Evolutionary conservation across 23 tunicate species (phyloP), one percentile per base, ranked within the genome.

Genomic region (Diplosoma virens): DNA sequence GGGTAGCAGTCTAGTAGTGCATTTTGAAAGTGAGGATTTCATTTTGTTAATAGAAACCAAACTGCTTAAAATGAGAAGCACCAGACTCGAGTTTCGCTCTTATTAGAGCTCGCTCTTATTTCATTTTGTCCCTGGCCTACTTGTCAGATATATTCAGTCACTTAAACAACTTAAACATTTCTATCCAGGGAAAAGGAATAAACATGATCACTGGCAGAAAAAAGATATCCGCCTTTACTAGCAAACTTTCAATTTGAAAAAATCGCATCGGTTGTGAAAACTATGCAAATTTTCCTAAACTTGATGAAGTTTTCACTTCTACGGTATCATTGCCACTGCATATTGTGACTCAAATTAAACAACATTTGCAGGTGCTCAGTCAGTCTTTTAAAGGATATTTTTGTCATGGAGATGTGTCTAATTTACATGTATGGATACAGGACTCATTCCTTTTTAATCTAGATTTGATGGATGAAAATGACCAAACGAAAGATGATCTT

Each of bases 51-150:
- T n/a, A n/a, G n/a, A n/a, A n/a, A n/a, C n/a, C n/a, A n/a, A n/a
- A n/a, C n/a, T n/a, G n/a, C n/a, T n/a, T n/a, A n/a, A n/a, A n/a
- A n/a, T n/a, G n/a, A n/a, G n/a, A n/a, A n/a, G n/a, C n/a, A n/a
- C n/a, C n/a, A n/a, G n/a, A n/a, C n/a, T n/a, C n/a, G n/a, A n/a
- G n/a, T n/a, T n/a, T n/a, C n/a, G n/a, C n/a, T n/a, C n/a, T n/a
- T n/a, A n/a, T n/a, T n/a, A n/a, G n/a, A n/a, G n/a, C n/a, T n/a
- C n/a, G n/a, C n/a, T n/a, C n/a, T n/a, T n/a, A n/a, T n/a, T n/a
- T n/a, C n/a, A n/a, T n/a, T n/a, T n/a, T n/a, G n/a, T n/a, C n/a
- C 75, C 75, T 34, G 75, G 75, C 75, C 75, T 68, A 68, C 75
- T 68, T 9, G 55, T 25, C 75, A 68, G 75, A 68, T 68, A 68